Evolutionary conservation across 2,113 vertebrate genomes (phyloP), one percentile per base, ranked within the genome.

Genomic region (Cephalopholis sonnerati): DNA sequence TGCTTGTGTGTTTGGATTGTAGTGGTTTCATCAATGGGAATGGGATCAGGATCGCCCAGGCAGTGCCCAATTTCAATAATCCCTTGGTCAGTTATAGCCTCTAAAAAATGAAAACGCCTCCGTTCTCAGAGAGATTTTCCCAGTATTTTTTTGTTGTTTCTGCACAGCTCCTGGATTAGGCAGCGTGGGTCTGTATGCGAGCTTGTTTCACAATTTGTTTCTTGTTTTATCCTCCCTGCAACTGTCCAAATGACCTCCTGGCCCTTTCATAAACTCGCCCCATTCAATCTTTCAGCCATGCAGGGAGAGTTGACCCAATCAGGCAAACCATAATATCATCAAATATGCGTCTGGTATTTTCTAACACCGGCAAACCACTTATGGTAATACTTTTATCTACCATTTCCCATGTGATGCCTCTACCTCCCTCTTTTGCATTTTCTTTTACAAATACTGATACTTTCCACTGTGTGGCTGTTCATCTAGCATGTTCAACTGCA

Each of bases 31-130:
- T 84, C 81, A 90, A 46, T 51, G 79, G 41, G 50, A 83, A 83
- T 89, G 85, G 80, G 89, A 71, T 85, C 69, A 72, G 63, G 72
- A 74, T 81, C 20, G 50, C 62, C 81, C 81, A 68, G 62, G 70
- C 80, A 82, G 61, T 39, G n/a, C 70, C 74, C 75, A 75, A 79
- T 87, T 91, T 87, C 74, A 87, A 82, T 93, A 87, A 91, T 89
- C 78, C 68, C 66, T 29, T 29, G 72, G 86, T 89, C 83, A 75
- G 51, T 88, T 89, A 74, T 81, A 80, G 73, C 74, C 64, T 82
- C 66, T 39, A 72, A 79, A 77, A 67, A 51, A 81, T 50, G 62
- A 83, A 83, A 89, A 81, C 2, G 48, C 16, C 25, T 80, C 69
- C 39, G 32, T 71, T 79, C 24, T 78, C 65, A 41, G 36, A 84